Evolutionary conservation across 2,888 invertebrate genomes (phyloP).

Genomic region (Hedychridium roseum): DNA sequence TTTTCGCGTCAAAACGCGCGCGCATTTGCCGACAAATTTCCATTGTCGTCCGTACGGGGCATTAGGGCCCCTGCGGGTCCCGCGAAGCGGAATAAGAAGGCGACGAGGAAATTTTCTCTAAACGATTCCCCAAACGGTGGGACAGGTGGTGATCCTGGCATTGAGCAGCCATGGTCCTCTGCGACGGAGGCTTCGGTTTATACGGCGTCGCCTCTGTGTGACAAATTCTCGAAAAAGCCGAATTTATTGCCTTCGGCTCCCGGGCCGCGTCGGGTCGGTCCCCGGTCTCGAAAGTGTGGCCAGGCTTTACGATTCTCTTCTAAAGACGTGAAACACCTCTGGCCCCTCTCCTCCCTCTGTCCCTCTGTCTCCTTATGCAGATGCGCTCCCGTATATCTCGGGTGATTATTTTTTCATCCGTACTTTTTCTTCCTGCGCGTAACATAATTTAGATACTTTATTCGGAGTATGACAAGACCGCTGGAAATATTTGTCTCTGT

Average conservation of each 20-base stretch:
- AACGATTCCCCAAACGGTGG: conserved; percentile 35
- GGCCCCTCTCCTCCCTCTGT: conserved; percentile 2
- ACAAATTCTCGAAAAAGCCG: conserved; percentile 54
- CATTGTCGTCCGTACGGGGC: conserved; percentile 47
- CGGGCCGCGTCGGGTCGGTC: conserved; percentile 11
- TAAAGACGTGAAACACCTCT: not conserved
- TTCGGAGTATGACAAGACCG: too few relatives aligned
- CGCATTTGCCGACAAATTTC: conserved; percentile 63
- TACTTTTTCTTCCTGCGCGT: conserved; percentile 5
- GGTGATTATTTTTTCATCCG: too few relatives aligned
- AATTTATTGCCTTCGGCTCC: conserved; percentile 48
- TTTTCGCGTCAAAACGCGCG: conserved; percentile 60
- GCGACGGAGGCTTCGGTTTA: conserved; percentile 8
- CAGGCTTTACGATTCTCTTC: conserved; percentile 22
- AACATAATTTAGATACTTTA: too few relatives aligned
- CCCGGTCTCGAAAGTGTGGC: conserved; percentile 18
- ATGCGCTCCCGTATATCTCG: too few relatives aligned
- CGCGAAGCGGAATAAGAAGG: conserved; percentile 15
- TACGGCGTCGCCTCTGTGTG: conserved; percentile 24
- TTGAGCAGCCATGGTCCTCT: conserved; percentile 20
- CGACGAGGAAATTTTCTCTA: conserved; percentile 29
- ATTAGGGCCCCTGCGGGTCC: conserved; percentile 16
- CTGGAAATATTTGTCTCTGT: too few relatives aligned
- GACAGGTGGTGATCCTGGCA: conserved; percentile 59
- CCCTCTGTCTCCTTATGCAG: too few relatives aligned